Conservation (phyloP, 2,888 invertebrate genomes). For the Parascotia fuliginaria region DNA sequence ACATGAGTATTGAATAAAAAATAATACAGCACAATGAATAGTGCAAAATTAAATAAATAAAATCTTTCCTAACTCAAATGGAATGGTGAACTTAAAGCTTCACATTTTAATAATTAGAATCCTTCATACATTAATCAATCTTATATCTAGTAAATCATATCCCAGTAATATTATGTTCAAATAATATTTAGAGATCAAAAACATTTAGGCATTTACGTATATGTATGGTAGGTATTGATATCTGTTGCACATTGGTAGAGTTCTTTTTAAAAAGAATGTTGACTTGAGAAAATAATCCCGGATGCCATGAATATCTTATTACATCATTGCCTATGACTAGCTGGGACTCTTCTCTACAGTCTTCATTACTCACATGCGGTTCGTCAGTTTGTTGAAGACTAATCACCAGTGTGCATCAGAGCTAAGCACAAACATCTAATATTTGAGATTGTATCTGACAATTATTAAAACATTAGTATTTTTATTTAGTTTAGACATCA, state of each 20-base stretch:
- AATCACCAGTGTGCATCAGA: not conserved
- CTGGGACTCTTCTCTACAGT: no score
- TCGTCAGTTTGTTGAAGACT: no score
- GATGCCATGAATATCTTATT: no score
- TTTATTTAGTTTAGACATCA: not conserved
- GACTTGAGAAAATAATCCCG: no score
- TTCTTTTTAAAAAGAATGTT: not conserved
- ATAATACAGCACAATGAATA: conserved; percentile 14
- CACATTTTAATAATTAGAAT: conserved; percentile 18
- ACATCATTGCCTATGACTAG: no score
- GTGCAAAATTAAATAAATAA: conserved; percentile 28
- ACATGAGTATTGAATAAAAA: conserved; percentile 64
- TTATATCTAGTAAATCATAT: conserved; percentile 34
- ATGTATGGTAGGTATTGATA: not conserved
- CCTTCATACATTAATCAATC: conserved; percentile 21
- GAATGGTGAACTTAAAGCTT: conserved; percentile 52
- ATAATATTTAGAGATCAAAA: conserved; percentile 12
- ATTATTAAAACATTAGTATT: not conserved
- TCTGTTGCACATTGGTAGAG: not conserved
- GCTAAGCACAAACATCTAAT: not conserved
- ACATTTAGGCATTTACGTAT: not conserved
- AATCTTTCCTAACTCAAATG: conserved; percentile 45
- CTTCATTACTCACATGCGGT: no score
- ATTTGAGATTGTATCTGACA: not conserved
- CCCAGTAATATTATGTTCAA: conserved; percentile 2